A percentile compares a stretch with the other conserved stretches of the same genome.
Evolutionary conservation across 1,140 invertebrate species (phyloP).

Genomic region (Adoxophyes honmai): DNA sequence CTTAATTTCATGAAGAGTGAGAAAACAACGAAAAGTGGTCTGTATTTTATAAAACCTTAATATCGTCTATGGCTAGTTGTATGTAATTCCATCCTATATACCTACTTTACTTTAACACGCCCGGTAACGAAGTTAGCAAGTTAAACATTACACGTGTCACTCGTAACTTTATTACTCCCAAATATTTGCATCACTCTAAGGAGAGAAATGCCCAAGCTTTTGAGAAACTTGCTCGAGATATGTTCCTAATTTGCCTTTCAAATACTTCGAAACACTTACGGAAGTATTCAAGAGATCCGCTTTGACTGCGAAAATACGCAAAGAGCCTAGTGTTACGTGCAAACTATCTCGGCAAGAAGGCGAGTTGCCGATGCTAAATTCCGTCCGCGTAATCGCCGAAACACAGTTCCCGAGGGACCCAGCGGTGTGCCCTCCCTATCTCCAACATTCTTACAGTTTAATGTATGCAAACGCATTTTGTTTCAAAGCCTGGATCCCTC

Average conservation of each 20-base stretch:
- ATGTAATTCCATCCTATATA: neutral
- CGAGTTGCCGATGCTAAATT: slow-evolving; percentile 63
- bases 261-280: slow-evolving; percentile 59
- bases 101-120: no score
- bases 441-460: slow-evolving; percentile 75
- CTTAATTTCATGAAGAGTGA: no score
- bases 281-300: slow-evolving; percentile 50
- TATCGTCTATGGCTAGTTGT: no score
- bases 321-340: slow-evolving; percentile 66
- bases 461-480: slow-evolving; percentile 77
- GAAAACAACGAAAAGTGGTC: no score
- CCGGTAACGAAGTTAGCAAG: no score
- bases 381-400: slow-evolving; percentile 72
- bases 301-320: slow-evolving; percentile 60
- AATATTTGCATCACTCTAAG: slow-evolving; percentile 43
- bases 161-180: slow-evolving; percentile 38
- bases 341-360: slow-evolving; percentile 64
- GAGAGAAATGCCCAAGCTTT: slow-evolving; percentile 30
- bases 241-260: slow-evolving; percentile 69
- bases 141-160: neutral
- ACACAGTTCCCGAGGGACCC: slow-evolving; percentile 60
- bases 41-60: no score
- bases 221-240: slow-evolving; percentile 43
- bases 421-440: slow-evolving; percentile 59
- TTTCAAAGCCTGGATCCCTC: slow-evolving; percentile 73